Percentiles rank a stretch among this genome's conserved stretches.
phyloP scores from a whole-genome alignment of 2,888 invertebrate genomes.

The Xylota segnis region DNA sequence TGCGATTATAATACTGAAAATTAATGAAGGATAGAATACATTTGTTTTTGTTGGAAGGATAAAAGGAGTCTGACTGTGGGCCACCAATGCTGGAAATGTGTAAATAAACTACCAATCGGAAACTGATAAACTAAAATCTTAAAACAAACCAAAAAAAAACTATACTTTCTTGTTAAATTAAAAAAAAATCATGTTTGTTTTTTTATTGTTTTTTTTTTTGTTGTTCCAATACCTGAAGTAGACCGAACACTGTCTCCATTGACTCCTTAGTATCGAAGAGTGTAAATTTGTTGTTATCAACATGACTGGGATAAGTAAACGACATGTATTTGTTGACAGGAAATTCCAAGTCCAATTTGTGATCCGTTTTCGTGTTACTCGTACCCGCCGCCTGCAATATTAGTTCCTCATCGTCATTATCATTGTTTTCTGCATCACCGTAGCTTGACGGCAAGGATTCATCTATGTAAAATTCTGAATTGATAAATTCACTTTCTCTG shows the following conservation, averaged over 20 bases:
- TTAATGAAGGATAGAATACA: constrained; percentile 31
- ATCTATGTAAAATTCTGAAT: constrained; percentile 94
- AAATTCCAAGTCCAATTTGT: constrained; percentile 27
- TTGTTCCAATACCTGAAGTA: constrained; percentile 78
- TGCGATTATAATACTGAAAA: constrained; percentile 40
- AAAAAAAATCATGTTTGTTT: constrained; percentile 16
- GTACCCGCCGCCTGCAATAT: constrained; percentile 9
- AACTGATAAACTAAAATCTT: constrained; percentile 31
- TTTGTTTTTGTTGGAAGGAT: constrained; percentile 23
- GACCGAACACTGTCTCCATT: constrained; percentile 77
- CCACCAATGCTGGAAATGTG: constrained; percentile 76
- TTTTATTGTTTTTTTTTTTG: constrained; percentile 50
- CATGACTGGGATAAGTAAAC: constrained; percentile 52
- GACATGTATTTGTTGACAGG: constrained; percentile 51
- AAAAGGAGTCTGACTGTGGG: constrained; percentile 54
- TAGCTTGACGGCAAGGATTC: constrained; percentile 94
- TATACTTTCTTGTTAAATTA: constrained; percentile 24
- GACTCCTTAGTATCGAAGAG: constrained; percentile 75
- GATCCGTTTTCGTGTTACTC: constrained; percentile 34
- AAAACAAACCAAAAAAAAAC: constrained; percentile 18
- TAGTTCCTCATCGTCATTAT: constrained; percentile 38
- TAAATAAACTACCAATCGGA: constrained; percentile 55
- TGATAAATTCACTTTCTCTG: constrained; percentile 87
- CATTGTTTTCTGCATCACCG: constrained; percentile 81
- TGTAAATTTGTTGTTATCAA: constrained; percentile 47